Evolutionary conservation across 2,113 vertebrate genomes (phyloP).

Genomic region (Forbesichthys papilliferus): DNA sequence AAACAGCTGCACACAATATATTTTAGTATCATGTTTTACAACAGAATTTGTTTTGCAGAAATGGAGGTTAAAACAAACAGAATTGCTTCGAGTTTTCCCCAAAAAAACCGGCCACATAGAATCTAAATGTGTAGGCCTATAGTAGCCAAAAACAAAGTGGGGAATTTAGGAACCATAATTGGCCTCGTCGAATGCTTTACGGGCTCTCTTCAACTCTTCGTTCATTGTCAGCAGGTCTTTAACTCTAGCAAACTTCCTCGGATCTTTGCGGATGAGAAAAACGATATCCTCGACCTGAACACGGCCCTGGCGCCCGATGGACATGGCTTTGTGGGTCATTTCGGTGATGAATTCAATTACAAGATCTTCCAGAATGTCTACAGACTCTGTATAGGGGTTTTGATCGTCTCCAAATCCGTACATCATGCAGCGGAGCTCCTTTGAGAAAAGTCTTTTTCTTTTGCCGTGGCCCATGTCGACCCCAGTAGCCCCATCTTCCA

Average conservation of each 20-base stretch:
- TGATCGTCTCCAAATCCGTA: conserved; percentile 98
- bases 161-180: conserved; percentile 89
- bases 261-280: conserved; percentile 95
- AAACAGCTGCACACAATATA: too few species aligned
- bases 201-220: conserved; percentile 93
- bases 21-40: too few species aligned
- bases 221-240: conserved; percentile 96
- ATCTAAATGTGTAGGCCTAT: too few species aligned
- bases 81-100: too few species aligned
- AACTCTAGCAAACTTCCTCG: conserved; percentile 94
- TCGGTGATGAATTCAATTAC: conserved; percentile 99
- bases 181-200: conserved; percentile 97
- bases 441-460: conserved; percentile 93
- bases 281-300: conserved; percentile 99
- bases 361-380: conserved; percentile 96
- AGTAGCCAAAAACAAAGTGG: background rate
- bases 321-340: conserved; percentile 99
- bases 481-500: conserved; percentile 84
- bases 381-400: conserved; percentile 97
- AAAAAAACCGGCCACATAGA: too few species aligned
- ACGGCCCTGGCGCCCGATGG: conserved; percentile 93
- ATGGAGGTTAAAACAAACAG: too few species aligned
- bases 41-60: too few species aligned
- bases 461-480: conserved; percentile 86
- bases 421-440: conserved; percentile 98